A percentile compares a stretch with the other conserved stretches of the same genome.
Evolutionary conservation across 2,113 vertebrate genomes (phyloP).

Genomic region (Strix uralensis): DNA sequence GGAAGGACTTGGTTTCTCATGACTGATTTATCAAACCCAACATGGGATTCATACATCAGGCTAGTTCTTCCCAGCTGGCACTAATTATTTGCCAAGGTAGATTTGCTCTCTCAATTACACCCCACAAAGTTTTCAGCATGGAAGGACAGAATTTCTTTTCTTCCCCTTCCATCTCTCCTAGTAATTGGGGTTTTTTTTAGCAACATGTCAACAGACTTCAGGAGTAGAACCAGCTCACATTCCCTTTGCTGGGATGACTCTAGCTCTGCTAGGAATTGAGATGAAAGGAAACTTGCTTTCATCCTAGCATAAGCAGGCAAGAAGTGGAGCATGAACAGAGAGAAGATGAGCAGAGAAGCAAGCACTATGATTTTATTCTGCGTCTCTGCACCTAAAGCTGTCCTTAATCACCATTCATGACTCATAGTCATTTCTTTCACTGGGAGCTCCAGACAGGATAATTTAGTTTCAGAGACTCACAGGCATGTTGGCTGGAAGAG

Average conservation of each 20-base stretch:
- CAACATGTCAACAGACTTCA: slow-evolving; percentile 27
- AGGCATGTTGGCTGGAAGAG: neutral
- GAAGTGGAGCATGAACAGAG: slow-evolving; percentile 49
- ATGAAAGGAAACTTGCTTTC: slow-evolving; percentile 58
- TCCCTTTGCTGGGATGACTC: slow-evolving; percentile 52
- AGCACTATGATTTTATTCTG: slow-evolving; percentile 31
- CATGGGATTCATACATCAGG: neutral
- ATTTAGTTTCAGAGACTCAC: slow-evolving; percentile 4
- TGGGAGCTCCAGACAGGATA: slow-evolving; percentile 19
- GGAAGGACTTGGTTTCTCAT: neutral
- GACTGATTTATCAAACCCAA: neutral
- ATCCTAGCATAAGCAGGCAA: slow-evolving; percentile 39
- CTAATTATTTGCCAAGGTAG: neutral
- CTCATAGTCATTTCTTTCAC: slow-evolving; percentile 32
- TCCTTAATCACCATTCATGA: slow-evolving; percentile 44
- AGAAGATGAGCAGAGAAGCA: slow-evolving; percentile 3
- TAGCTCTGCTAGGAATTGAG: slow-evolving; percentile 57
- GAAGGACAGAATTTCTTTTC: neutral
- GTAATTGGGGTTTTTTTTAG: slow-evolving; percentile 7
- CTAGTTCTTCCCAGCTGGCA: slow-evolving; percentile 3
- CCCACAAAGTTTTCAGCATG: neutral
- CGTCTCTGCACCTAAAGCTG: slow-evolving; percentile 28
- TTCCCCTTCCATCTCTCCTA: neutral
- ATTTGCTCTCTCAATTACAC: slow-evolving; percentile 13
- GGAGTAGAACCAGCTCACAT: neutral